Evolutionary conservation across 2,797 vertebrate species (phyloP).

Genomic region (Darevskia mixta): DNA sequence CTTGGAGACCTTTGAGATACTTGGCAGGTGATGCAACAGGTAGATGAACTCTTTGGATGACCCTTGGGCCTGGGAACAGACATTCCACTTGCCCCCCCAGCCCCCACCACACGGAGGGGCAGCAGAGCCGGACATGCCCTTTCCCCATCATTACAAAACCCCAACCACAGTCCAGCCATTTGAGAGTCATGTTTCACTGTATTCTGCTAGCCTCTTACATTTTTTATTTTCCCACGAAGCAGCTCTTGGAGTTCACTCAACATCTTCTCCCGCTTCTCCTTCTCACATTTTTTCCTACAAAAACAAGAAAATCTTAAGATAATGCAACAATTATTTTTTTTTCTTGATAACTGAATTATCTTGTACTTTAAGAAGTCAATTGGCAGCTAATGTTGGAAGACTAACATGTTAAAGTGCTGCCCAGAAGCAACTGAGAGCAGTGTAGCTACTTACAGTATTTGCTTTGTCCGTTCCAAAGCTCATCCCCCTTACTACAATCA

Average conservation of each 20-base stretch:
- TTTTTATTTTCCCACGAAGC: conserved; percentile 90
- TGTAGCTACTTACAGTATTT: background rate
- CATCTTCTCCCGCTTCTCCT: conserved; percentile 82
- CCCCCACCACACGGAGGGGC: background rate
- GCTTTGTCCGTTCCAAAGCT: background rate
- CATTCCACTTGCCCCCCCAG: no score
- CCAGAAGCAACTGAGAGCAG: background rate
- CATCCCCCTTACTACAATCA: background rate
- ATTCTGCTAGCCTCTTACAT: conserved; percentile 75
- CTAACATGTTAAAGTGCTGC: background rate
- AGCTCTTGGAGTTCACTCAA: conserved; percentile 89
- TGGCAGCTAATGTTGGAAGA: background rate
- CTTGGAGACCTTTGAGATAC: background rate
- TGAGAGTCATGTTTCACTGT: no score
- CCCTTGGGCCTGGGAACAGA: background rate
- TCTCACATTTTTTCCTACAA: conserved; percentile 90
- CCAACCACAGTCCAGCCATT: background rate
- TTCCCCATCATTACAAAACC: background rate
- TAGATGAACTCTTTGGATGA: background rate
- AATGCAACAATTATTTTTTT: background rate
- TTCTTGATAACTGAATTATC: background rate
- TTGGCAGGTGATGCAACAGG: background rate
- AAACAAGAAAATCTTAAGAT: background rate
- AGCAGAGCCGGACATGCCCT: background rate
- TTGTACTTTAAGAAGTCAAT: background rate